Percentiles rank a stretch among this genome's conserved stretches.
Conservation (phyloP, 2,888 invertebrate species). For the Drepana falcataria region DNA sequence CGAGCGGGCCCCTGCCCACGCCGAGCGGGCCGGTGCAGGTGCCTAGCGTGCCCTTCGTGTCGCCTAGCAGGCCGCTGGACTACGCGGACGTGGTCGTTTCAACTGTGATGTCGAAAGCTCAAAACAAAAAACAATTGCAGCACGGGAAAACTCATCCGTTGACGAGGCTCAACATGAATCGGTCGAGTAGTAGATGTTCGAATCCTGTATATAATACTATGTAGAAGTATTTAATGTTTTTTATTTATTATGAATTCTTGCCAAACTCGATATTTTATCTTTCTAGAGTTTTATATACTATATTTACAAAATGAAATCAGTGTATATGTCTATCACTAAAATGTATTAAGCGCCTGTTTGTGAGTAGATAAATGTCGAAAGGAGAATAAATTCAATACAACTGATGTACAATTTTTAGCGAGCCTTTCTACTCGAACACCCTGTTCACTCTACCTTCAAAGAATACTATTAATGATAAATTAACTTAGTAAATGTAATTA, state of each 20-base stretch:
- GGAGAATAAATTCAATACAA: conserved; percentile 73
- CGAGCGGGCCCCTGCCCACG: conserved; percentile 53
- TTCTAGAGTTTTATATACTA: conserved; percentile 77
- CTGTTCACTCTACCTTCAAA: neutral
- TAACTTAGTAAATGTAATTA: neutral
- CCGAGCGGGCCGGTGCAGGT: conserved; percentile 59
- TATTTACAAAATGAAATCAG: conserved; percentile 76
- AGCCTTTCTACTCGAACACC: conserved; percentile 38
- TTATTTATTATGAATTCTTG: conserved; percentile 78
- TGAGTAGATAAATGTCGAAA: conserved; percentile 69
- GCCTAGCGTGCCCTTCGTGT: conserved; percentile 36
- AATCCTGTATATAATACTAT: conserved; percentile 94
- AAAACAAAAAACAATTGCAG: conserved; percentile 89
- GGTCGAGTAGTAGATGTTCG: conserved; percentile 84
- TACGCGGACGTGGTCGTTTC: conserved; percentile 80
- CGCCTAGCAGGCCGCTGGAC: conserved; percentile 40
- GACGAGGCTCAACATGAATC: conserved; percentile 89
- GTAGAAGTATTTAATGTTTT: conserved; percentile 79
- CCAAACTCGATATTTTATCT: conserved; percentile 78
- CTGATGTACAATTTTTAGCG: conserved; percentile 69
- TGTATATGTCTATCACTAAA: conserved; percentile 74
- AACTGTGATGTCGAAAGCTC: conserved; percentile 84
- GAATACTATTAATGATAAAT: neutral
- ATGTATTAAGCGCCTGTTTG: conserved; percentile 72
- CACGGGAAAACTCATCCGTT: conserved; percentile 96